Evolutionary conservation across 2,888 invertebrate species (phyloP).

Genomic region (Epiblema foenella): DNA sequence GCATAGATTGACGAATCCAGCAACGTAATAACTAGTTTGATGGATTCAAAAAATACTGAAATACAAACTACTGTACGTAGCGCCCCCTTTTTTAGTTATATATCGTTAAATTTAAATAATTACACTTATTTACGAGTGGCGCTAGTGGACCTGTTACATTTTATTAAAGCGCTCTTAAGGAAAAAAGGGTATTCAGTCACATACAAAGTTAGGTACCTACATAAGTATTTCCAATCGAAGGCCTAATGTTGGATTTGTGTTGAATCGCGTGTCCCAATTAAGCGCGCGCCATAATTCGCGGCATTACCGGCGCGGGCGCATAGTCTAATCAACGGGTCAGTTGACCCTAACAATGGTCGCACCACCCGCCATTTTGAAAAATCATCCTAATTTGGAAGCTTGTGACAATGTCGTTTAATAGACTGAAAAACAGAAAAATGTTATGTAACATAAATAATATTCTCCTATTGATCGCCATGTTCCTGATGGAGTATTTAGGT

Average conservation of each 20-base stretch:
- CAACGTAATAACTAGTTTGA: no score
- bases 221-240: constrained; percentile 7
- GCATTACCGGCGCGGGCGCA: constrained; percentile 63
- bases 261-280: constrained; percentile 70
- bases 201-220: constrained; percentile 3
- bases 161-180: no score
- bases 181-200: background rate
- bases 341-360: background rate
- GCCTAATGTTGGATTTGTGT: constrained; percentile 51
- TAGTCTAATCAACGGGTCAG: constrained; percentile 5
- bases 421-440: background rate
- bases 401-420: background rate
- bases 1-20: no score
- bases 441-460: background rate
- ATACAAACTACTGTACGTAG: no score
- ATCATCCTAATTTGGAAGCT: background rate
- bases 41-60: no score
- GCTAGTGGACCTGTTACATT: no score
- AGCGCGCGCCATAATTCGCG: constrained; percentile 66
- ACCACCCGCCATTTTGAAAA: background rate
- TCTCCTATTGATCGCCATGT: background rate
- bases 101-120: no score
- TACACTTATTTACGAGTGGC: no score
- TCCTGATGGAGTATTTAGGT: no score
- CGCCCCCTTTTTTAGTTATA: no score